These are phyloP conservation scores for Lasius platythorax DNA, from an alignment of 2,888 invertebrate species.

Conservation along the genomic window DNA sequence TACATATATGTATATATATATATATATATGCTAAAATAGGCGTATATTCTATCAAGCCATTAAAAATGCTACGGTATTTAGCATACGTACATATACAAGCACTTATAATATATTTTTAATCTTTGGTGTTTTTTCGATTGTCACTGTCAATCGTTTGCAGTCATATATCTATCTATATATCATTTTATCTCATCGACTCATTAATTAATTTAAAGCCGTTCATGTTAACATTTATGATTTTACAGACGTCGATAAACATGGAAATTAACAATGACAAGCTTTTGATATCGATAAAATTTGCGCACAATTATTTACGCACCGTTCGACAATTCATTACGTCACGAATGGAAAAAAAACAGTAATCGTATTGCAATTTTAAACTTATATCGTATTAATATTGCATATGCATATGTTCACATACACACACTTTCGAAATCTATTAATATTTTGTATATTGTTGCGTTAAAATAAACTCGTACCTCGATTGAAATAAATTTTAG, in stretches of 20 bases:
- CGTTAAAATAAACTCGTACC: neutral
- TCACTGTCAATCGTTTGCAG: conserved; percentile 27
- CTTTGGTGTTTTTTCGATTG: conserved; percentile 24
- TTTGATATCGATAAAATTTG: conserved; percentile 24
- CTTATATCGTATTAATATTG: neutral
- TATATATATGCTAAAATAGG: too few species aligned
- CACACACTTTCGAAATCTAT: neutral
- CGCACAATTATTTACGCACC: conserved; percentile 33
- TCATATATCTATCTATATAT: neutral
- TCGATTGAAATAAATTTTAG: neutral
- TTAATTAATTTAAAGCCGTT: conserved; percentile 46
- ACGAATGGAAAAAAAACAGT: conserved; percentile 17
- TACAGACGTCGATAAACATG: conserved; percentile 49
- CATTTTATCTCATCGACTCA: conserved; percentile 35
- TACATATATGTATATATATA: too few species aligned
- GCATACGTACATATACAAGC: neutral
- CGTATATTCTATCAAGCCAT: neutral
- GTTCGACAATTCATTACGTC: conserved; percentile 23
- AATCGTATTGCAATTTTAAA: conserved; percentile 26
- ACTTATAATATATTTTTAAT: conserved; percentile 27
- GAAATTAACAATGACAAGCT: conserved; percentile 51
- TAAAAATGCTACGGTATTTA: conserved; percentile 34
- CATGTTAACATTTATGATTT: conserved; percentile 46
- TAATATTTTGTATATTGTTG: neutral
- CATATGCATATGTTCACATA: neutral